Conservation (phyloP, 2,113 vertebrate species). For the Limnothrissa miodon region DNA sequence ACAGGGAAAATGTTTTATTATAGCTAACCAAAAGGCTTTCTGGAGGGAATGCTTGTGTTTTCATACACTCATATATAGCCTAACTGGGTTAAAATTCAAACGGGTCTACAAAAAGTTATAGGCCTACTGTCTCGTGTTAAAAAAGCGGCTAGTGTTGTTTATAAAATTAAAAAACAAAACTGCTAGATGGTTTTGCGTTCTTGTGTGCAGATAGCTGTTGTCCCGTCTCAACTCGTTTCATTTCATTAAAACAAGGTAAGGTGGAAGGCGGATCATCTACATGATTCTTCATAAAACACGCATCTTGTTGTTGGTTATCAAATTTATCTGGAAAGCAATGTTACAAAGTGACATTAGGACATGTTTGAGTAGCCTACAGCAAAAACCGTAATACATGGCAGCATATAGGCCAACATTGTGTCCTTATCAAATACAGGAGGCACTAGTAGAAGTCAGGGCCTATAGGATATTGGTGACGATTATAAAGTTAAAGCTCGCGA, state of each 20-base stretch:
- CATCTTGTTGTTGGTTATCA: not conserved
- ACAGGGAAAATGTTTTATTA: slow-evolving; percentile 94
- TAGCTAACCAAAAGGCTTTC: slow-evolving; percentile 76
- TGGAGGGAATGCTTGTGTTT: slow-evolving; percentile 49
- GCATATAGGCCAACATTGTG: not conserved
- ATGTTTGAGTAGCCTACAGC: not conserved
- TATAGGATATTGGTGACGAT: not conserved
- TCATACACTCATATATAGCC: slow-evolving; percentile 15
- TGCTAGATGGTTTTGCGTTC: not conserved
- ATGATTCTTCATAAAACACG: not conserved
- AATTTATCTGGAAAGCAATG: not conserved
- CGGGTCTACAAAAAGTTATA: not conserved
- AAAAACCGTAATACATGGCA: not conserved
- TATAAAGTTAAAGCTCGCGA: not conserved
- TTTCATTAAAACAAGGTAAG: not conserved
- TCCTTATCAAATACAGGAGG: not conserved
- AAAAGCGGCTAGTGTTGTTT: not conserved
- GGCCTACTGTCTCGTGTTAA: not conserved
- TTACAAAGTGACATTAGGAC: not conserved
- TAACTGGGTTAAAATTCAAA: slow-evolving; percentile 10
- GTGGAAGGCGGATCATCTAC: not conserved
- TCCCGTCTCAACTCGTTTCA: not conserved
- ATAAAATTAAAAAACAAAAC: not conserved
- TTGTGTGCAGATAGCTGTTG: not conserved
- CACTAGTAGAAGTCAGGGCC: no score